These are phyloP conservation scores for Trachelus troglodyta DNA, from an alignment of 2,888 invertebrate genomes.

Conservation along the genomic window DNA sequence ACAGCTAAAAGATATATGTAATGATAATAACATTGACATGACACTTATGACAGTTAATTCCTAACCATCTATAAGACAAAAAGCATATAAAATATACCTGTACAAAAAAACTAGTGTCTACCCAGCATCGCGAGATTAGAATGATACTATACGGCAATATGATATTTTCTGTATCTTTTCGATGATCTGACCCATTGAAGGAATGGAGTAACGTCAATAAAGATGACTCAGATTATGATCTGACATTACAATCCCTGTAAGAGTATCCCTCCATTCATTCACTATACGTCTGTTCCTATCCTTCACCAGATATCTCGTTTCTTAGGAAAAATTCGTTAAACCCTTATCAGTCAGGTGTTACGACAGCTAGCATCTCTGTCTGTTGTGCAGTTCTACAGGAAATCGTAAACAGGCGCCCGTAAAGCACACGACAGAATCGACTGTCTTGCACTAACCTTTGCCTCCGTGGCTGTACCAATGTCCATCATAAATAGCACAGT, in stretches of 20 bases:
- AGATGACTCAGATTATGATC: neutral
- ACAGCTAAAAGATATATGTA: too few species aligned
- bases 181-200: neutral
- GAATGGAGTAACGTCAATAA: neutral
- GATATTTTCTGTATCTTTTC: neutral
- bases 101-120: neutral
- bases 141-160: neutral
- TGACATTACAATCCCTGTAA: neutral
- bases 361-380: neutral
- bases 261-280: neutral
- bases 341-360: neutral
- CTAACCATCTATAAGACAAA: too few species aligned
- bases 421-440: neutral
- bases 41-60: too few species aligned
- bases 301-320: neutral
- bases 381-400: neutral
- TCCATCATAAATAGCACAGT: neutral
- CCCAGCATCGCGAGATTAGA: neutral
- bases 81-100: too few species aligned
- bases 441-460: neutral
- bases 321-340: neutral
- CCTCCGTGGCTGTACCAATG: neutral
- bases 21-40: too few species aligned
- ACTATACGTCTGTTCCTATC: neutral
- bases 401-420: neutral